Evolutionary conservation across 2,113 vertebrate species (phyloP), one percentile per base, ranked within the genome.

Genomic region (Calyptomena viridis): DNA sequence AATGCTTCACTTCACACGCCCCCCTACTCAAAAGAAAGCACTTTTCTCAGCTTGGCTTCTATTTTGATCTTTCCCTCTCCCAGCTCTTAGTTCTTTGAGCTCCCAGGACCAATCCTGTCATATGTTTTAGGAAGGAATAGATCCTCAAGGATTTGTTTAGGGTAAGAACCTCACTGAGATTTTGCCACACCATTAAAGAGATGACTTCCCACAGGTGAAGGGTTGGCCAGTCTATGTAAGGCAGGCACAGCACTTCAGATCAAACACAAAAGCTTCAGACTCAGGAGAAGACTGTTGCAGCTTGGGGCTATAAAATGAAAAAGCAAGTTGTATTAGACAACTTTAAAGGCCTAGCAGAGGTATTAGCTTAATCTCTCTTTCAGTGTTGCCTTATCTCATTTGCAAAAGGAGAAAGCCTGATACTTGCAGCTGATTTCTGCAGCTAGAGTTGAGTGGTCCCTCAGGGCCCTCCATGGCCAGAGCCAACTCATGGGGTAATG

Each of bases 391-490:
- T 68, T 64, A 8, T 50, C 13, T 87, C 30, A 22, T 52, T 59
- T 52, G 24, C 31, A 72, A 22, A 76, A 23, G 6, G 35, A 68
- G 39, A 63, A 85, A 56, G 60, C 39, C 18, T 6, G 7, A 1
- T 11, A 5, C 8, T 68, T 72, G 56, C 33, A 31, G 42, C 25
- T 59, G 46, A 23, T 77, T 87, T 78, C 37, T 91, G 31, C 60
- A 62, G 28, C 8, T 39, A 6, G 31, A 59, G 8, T 5, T 0
- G 1, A 27, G 23, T 27, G 23, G 15, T 59, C 66, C 13, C 0
- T 22, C 52, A 72, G 52, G 24, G 22, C 18, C 7, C 35, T 59
- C 44, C 0, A 0, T 8, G 22, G 40, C 25, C 69, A 77, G 66
- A 35, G 23, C 33, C 2, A 11, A 40, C n/a, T 35, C 44, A 7